Conservation (phyloP, 1,140 invertebrate species). For the Lysiphlebus fabarum region DNA sequence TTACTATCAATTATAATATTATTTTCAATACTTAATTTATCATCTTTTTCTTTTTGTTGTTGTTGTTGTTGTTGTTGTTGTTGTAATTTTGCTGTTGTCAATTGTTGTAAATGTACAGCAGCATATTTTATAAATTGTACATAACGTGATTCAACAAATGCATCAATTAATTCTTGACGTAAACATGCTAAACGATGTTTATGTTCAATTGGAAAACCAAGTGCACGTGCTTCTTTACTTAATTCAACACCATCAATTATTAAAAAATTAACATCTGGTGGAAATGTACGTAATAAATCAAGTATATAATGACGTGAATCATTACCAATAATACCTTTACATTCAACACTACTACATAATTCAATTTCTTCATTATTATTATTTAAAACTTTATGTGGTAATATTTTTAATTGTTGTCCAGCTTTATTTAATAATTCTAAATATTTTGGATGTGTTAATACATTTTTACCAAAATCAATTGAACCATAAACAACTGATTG, state of each 20-base stretch:
- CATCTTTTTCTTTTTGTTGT: too few relatives aligned
- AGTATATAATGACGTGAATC: slow-evolving; percentile 97
- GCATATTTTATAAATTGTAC: slow-evolving; percentile 95
- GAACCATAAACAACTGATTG: slow-evolving; percentile 99
- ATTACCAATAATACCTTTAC: slow-evolving; percentile 99
- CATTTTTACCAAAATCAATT: slow-evolving; percentile 98
- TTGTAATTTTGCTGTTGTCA: slow-evolving; percentile 60
- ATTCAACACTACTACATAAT: slow-evolving; percentile 96
- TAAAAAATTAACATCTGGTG: slow-evolving; percentile 96
- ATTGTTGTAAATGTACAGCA: slow-evolving; percentile 87
- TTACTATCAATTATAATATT: slow-evolving; percentile 30
- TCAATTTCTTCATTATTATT: slow-evolving; percentile 90
- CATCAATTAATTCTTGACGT: slow-evolving; percentile 94
- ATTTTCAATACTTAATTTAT: slow-evolving; percentile 25
- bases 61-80: slow-evolving; percentile 52
- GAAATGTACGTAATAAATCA: slow-evolving; percentile 94
- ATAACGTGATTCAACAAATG: slow-evolving; percentile 94
- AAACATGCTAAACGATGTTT: slow-evolving; percentile 94
- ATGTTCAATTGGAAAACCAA: slow-evolving; percentile 92
- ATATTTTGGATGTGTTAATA: slow-evolving; percentile 91
- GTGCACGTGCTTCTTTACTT: slow-evolving; percentile 77
- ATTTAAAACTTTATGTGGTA: slow-evolving; percentile 92
- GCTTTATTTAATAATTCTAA: slow-evolving; percentile 91
- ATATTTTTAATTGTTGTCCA: slow-evolving; percentile 89
- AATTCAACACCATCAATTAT: slow-evolving; percentile 82